These are phyloP conservation scores for Semnopithecus entellus DNA, from an alignment of 2,113 vertebrate genomes.

Conservation along the genomic window DNA sequence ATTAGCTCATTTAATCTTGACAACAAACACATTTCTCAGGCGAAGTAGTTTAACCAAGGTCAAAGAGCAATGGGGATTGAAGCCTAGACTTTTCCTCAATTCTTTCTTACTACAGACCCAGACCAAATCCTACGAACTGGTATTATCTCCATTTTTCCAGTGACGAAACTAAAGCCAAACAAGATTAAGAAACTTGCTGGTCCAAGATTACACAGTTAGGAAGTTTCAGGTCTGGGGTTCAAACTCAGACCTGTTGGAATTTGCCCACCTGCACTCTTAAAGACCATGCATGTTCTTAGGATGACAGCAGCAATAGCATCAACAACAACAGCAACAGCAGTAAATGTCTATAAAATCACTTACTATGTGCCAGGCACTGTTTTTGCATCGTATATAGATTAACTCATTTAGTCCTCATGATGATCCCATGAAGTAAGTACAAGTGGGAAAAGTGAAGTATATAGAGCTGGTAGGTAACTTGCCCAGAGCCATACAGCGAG, in stretches of 20 bases:
- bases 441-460: not conserved
- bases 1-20: not conserved
- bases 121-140: not conserved
- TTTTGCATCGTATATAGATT: not conserved
- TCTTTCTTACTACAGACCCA: not conserved
- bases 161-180: not conserved
- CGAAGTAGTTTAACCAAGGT: not conserved
- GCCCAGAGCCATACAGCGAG: not conserved
- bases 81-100: not conserved
- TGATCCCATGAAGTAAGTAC: not conserved
- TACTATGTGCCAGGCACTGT: not conserved
- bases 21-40: not conserved
- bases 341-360: no score
- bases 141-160: not conserved
- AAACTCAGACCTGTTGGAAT: not conserved
- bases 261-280: not conserved
- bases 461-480: not conserved
- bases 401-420: not conserved
- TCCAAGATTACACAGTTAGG: not conserved
- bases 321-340: not conserved
- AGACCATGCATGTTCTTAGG: no score
- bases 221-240: not conserved
- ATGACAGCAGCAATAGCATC: not conserved
- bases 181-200: not conserved
- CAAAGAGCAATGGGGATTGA: not conserved